phyloP scores from a whole-genome alignment of 2,797 vertebrate species.

The Molossus molossus region DNA sequence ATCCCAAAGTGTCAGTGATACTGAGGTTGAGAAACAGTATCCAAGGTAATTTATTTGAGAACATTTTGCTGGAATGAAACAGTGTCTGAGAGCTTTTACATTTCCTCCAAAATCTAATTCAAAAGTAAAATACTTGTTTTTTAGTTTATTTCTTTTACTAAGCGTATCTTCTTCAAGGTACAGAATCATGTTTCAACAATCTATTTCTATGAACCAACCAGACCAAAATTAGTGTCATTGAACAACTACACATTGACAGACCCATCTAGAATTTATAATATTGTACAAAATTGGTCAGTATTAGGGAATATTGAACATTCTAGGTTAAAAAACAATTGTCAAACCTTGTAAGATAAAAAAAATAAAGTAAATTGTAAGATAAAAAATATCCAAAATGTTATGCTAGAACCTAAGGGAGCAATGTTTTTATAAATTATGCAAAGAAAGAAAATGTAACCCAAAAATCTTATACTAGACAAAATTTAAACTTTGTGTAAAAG shows the following conservation, averaged over 20 bases:
- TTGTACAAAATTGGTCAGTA: not conserved
- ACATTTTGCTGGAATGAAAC: not conserved
- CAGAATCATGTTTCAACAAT: not conserved
- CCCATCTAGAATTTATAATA: not conserved
- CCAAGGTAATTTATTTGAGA: not conserved
- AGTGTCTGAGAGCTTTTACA: not conserved
- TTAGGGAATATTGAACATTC: not conserved
- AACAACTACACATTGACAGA: not conserved
- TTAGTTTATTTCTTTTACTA: not conserved
- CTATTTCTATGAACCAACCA: not conserved
- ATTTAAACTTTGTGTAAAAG: not conserved
- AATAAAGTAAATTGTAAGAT: no score
- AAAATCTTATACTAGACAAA: not conserved
- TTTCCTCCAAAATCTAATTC: not conserved
- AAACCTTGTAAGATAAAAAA: not conserved
- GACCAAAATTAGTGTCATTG: not conserved
- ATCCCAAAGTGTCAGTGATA: not conserved
- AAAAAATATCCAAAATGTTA: conserved; percentile 4
- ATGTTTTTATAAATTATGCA: not conserved
- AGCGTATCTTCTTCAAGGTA: not conserved
- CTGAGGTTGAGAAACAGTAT: not conserved
- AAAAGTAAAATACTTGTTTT: not conserved
- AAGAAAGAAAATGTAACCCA: not conserved
- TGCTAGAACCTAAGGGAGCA: not conserved
- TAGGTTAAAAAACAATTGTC: not conserved